Evolutionary conservation across 2,888 invertebrate species (phyloP).

Genomic region (Caenorhabditis panamensis): DNA sequence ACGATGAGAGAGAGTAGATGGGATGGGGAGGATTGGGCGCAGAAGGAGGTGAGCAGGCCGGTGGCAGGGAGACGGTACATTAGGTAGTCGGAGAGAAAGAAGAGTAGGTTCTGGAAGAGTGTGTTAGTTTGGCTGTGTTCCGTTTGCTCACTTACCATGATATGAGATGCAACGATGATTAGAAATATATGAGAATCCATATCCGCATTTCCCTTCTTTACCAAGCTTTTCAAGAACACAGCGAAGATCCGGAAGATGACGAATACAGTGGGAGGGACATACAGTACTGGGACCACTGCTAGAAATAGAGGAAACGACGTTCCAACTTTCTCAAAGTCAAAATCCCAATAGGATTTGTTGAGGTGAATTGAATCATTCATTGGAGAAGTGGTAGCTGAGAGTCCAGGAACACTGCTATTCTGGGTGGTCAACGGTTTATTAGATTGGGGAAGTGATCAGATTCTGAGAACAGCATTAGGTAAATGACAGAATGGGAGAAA

Average conservation of each 20-base stretch:
- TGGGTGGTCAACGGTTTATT: no score
- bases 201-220: background rate
- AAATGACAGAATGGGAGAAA: background rate
- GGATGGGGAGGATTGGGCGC: constrained; percentile 4
- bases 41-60: constrained; percentile 23
- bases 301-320: constrained; percentile 13
- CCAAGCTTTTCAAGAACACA: background rate
- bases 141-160: background rate
- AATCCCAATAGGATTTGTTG: background rate
- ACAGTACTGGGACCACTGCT: constrained; percentile 7
- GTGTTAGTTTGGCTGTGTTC: background rate
- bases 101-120: constrained; percentile 15
- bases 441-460: background rate
- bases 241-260: background rate
- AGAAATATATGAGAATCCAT: constrained; percentile 13
- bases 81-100: constrained; percentile 31
- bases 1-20: background rate
- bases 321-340: no score
- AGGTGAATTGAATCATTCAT: constrained; percentile 5
- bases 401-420: no score
- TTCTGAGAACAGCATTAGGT: background rate
- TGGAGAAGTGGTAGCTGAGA: no score
- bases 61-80: constrained; percentile 32
- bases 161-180: constrained; percentile 6
- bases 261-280: background rate